Percentiles rank a stretch among this genome's conserved stretches.
These are phyloP conservation scores for Oreocharis arfaki DNA, from an alignment of 2,113 vertebrate species.

Conservation along the genomic window DNA sequence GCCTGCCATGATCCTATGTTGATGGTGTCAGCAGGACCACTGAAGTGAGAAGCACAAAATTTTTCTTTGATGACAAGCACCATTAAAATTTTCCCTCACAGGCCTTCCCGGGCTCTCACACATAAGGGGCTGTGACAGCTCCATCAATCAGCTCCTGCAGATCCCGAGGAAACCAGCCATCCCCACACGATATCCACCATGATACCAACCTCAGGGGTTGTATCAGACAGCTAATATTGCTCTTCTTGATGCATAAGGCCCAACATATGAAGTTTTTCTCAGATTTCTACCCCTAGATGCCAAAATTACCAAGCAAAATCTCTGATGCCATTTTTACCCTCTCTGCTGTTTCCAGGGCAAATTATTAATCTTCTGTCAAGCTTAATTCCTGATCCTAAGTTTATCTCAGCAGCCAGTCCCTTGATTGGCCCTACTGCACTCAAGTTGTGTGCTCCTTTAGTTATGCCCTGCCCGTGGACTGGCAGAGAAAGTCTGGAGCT, in stretches of 20 bases:
- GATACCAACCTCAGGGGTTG: background rate
- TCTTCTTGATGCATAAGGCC: background rate
- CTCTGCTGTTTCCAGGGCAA: background rate
- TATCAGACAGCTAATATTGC: background rate
- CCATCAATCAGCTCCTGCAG: background rate
- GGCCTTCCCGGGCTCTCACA: background rate
- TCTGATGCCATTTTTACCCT: background rate
- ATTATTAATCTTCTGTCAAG: slow-evolving; percentile 52
- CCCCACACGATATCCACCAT: background rate
- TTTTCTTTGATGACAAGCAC: slow-evolving; percentile 42
- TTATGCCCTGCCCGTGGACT: background rate
- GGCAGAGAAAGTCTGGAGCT: background rate
- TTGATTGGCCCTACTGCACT: background rate
- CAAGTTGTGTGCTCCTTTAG: background rate
- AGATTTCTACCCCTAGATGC: background rate
- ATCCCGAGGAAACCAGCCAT: background rate
- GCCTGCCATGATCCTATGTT: background rate
- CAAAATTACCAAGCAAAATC: background rate
- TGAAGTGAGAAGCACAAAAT: slow-evolving; percentile 10
- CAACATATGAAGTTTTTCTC: background rate
- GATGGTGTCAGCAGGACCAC: background rate
- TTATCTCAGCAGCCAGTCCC: slow-evolving; percentile 26
- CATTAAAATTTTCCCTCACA: slow-evolving; percentile 31
- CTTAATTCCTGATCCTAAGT: slow-evolving; percentile 32
- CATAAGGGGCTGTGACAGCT: slow-evolving; percentile 6